Evolutionary conservation across 1,140 invertebrate genomes (phyloP).

Genomic region (Helicoverpa armigera): DNA sequence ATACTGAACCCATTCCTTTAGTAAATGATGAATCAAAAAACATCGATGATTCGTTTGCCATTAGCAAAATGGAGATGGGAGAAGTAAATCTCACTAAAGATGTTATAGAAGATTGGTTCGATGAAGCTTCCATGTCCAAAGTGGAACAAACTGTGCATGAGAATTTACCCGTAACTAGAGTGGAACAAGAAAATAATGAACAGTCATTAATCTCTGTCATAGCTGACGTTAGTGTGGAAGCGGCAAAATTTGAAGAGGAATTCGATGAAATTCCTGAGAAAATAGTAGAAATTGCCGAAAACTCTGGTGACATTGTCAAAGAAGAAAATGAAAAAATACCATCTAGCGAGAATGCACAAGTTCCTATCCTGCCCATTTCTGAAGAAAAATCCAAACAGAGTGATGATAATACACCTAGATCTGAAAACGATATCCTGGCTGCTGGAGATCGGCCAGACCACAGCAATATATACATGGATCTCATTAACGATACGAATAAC

Average conservation of each 20-base stretch:
- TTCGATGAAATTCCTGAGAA: neutral
- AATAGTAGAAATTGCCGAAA: neutral
- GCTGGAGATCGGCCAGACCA: slow-evolving; percentile 54
- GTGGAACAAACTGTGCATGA: slow-evolving; percentile 3
- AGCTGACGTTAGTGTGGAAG: slow-evolving; percentile 2
- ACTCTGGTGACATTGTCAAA: neutral
- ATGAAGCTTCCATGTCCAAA: slow-evolving; percentile 1
- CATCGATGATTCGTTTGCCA: neutral
- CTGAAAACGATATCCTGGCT: slow-evolving; percentile 49
- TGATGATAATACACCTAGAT: slow-evolving; percentile 49
- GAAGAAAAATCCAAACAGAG: neutral
- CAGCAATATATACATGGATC: slow-evolving; percentile 75
- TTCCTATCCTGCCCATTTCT: neutral
- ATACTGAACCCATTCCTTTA: neutral
- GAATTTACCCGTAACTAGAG: neutral
- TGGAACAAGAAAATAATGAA: neutral
- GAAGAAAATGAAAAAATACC: neutral
- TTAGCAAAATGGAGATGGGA: slow-evolving; percentile 1
- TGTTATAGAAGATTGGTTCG: neutral
- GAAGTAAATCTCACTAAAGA: neutral
- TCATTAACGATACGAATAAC: slow-evolving; percentile 69
- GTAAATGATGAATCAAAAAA: neutral
- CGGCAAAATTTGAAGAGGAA: slow-evolving; percentile 16
- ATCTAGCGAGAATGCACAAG: neutral
- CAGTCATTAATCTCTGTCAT: slow-evolving; percentile 6